A percentile compares a stretch with the other conserved stretches of the same genome.
These are phyloP conservation scores for Gorsachius magnificus DNA, from an alignment of 2,797 vertebrate species.

Conservation along the genomic window DNA sequence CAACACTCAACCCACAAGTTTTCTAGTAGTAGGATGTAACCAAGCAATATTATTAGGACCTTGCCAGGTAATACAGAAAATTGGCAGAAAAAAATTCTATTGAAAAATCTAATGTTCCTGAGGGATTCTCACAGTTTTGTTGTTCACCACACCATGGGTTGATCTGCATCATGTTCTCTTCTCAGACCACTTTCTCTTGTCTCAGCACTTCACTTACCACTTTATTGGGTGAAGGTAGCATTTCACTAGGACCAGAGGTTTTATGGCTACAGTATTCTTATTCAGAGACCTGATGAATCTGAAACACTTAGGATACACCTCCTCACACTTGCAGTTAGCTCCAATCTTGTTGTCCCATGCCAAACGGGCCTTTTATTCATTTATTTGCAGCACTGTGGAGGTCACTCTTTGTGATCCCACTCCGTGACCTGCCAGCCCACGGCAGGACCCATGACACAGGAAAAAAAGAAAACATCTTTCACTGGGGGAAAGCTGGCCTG, in stretches of 20 bases:
- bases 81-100: not conserved
- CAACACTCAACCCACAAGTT: not conserved
- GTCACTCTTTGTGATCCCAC: not conserved
- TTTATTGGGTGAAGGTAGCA: not conserved
- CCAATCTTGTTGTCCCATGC: not conserved
- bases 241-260: not conserved
- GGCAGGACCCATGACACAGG: not conserved
- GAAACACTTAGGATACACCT: not conserved
- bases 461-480: not conserved
- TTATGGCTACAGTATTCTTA: not conserved
- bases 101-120: not conserved
- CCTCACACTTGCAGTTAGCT: not conserved
- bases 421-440: not conserved
- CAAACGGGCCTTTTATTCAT: not conserved
- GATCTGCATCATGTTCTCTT: not conserved
- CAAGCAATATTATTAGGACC: not conserved
- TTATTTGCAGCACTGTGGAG: not conserved
- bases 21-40: not conserved
- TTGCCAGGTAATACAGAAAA: not conserved
- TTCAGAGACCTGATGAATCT: not conserved
- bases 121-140: not conserved
- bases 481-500: not conserved
- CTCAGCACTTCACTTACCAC: not conserved
- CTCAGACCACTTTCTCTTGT: not conserved
- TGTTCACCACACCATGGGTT: not conserved